A percentile compares a stretch with the other conserved stretches of the same genome.
These are phyloP conservation scores for Pomatostomus ruficeps DNA, from an alignment of 2,113 vertebrate genomes.

Conservation along the genomic window DNA sequence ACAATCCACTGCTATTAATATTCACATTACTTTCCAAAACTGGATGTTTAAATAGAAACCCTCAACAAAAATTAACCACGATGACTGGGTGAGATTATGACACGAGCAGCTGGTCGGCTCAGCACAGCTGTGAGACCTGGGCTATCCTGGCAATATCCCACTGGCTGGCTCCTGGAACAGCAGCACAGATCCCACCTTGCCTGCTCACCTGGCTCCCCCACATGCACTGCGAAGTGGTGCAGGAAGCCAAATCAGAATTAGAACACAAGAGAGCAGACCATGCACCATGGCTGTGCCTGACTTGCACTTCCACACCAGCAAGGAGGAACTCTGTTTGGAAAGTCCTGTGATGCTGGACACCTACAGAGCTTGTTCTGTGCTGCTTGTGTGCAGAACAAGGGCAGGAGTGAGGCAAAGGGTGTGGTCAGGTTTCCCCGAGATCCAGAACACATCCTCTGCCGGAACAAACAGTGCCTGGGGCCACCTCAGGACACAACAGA, in stretches of 20 bases:
- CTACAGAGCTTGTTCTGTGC: neutral
- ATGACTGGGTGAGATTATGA: neutral
- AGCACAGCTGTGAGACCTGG: neutral
- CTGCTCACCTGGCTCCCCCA: neutral
- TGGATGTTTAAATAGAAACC: neutral
- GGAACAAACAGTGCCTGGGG: too few species aligned
- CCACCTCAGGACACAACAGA: neutral
- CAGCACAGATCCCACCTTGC: neutral
- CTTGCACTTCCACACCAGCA: neutral
- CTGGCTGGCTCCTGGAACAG: neutral
- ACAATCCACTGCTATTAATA: neutral
- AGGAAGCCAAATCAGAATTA: neutral
- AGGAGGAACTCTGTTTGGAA: neutral
- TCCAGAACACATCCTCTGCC: neutral
- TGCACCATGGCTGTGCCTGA: too few species aligned
- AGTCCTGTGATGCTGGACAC: neutral
- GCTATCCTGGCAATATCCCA: neutral
- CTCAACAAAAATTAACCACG: rapidly evolving
- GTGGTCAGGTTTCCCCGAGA: neutral
- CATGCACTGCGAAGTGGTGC: neutral
- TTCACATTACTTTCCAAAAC: neutral
- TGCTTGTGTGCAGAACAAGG: neutral
- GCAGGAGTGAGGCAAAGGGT: neutral
- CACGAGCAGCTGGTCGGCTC: neutral
- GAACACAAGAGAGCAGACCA: neutral